phyloP scores from a whole-genome alignment of 2,113 vertebrate genomes.

The Pedionomus torquatus region DNA sequence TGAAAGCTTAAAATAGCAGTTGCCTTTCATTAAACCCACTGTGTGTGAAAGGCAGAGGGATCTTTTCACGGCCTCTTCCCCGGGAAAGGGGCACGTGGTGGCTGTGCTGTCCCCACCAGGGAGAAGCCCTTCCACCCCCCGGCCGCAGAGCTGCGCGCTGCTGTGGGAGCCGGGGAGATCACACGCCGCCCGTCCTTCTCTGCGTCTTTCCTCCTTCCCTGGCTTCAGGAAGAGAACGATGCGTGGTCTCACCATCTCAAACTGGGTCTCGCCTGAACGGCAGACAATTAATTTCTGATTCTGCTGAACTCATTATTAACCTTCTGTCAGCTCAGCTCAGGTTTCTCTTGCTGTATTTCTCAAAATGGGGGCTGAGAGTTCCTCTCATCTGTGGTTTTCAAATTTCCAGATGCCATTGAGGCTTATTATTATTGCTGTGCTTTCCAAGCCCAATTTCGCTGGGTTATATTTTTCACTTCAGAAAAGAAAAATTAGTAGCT shows the following conservation, averaged over 20 bases:
- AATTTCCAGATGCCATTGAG: neutral
- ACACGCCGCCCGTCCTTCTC: slow-evolving; percentile 12
- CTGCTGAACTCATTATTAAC: slow-evolving; percentile 52
- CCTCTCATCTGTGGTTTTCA: neutral
- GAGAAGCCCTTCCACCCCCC: neutral
- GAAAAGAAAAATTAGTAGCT: neutral
- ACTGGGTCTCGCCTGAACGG: neutral
- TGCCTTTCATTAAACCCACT: slow-evolving; percentile 70
- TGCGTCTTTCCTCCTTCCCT: neutral
- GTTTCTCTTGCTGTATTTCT: neutral
- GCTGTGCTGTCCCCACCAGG: slow-evolving; percentile 13
- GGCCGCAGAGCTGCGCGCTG: neutral
- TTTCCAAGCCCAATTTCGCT: neutral
- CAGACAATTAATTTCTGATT: slow-evolving; percentile 50
- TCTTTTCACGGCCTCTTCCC: slow-evolving; percentile 45
- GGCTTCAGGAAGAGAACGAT: neutral
- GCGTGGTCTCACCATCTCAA: neutral
- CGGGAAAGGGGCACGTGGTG: slow-evolving; percentile 22
- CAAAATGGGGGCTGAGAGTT: neutral
- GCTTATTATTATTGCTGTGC: too few species aligned
- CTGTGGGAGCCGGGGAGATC: slow-evolving; percentile 30
- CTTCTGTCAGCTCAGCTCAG: slow-evolving; percentile 6
- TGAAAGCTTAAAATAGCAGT: slow-evolving; percentile 70
- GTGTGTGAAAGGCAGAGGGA: slow-evolving; percentile 39
- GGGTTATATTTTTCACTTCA: neutral